Percentiles rank a stretch among this genome's conserved stretches.
phyloP scores from a whole-genome alignment of 2,797 vertebrate species.

The Anguilla megastoma region DNA sequence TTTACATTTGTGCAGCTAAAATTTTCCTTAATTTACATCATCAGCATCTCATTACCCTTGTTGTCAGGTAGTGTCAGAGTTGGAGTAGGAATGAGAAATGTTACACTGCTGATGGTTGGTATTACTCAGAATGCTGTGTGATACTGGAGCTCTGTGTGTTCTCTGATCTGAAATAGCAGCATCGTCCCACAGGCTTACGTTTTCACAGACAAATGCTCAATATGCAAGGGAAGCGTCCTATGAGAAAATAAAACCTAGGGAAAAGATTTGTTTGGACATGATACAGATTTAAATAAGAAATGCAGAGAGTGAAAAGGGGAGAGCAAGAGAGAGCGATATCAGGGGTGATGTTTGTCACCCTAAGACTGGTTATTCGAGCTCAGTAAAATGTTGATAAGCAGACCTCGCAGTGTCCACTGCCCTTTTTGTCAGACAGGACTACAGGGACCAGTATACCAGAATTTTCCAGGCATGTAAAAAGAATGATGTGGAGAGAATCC shows the following conservation, averaged over 20 bases:
- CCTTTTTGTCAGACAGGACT: background rate
- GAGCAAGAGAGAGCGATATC: background rate
- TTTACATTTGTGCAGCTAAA: background rate
- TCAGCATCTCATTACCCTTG: background rate
- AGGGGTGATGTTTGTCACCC: background rate
- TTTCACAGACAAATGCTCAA: background rate
- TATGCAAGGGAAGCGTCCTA: background rate
- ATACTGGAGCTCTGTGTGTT: background rate
- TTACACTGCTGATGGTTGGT: background rate
- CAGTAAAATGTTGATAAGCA: constrained; percentile 14
- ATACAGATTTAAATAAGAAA: background rate
- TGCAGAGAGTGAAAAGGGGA: background rate
- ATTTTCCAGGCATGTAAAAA: constrained; percentile 8
- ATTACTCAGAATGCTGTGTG: background rate
- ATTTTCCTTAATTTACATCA: background rate
- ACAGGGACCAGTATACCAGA: constrained; percentile 7
- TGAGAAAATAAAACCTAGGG: background rate
- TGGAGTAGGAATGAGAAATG: background rate
- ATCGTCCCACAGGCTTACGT: background rate
- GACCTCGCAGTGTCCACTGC: background rate
- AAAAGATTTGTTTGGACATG: background rate
- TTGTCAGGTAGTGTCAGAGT: background rate
- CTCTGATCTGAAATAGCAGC: background rate
- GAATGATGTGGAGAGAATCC: constrained; percentile 14
- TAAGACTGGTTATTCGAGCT: background rate